Conservation (phyloP, 2,113 vertebrate genomes). For the Amphilophus citrinellus region DNA sequence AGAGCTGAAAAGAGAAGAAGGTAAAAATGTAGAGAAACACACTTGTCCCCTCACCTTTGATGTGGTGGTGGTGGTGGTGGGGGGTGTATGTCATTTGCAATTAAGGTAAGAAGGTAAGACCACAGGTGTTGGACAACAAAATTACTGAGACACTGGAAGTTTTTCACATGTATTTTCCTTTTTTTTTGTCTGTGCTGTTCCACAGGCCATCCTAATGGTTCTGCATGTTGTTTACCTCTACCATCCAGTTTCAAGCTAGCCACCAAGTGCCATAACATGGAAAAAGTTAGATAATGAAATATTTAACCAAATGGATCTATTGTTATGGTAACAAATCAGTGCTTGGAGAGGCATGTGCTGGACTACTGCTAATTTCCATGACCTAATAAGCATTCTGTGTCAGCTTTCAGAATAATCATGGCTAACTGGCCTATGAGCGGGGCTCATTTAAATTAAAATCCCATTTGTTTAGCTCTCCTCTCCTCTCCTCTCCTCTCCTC, state of each 20-base stretch:
- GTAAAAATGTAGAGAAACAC: constrained; percentile 19
- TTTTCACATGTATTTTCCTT: background rate
- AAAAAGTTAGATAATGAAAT: constrained; percentile 3
- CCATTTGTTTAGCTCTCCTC: constrained; percentile 16
- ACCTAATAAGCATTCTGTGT: constrained; percentile 28
- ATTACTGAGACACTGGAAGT: background rate
- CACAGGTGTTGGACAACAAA: background rate
- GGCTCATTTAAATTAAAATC: constrained; percentile 31
- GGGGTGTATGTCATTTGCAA: background rate
- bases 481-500: background rate
- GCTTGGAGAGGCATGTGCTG: constrained; percentile 1
- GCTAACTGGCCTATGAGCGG: background rate
- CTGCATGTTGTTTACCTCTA: background rate
- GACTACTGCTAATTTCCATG: constrained; percentile 43
- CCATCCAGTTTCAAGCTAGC: constrained; percentile 1
- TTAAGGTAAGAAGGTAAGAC: background rate
- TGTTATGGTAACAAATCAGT: constrained; percentile 41
- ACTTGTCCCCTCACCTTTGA: constrained; percentile 57
- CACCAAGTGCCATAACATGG: background rate
- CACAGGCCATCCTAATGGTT: background rate
- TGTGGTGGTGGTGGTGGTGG: background rate
- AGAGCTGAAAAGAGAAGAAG: constrained; percentile 25
- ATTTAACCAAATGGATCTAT: constrained; percentile 36
- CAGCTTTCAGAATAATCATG: background rate
- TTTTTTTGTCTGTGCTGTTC: background rate